phyloP scores from a whole-genome alignment of 2,113 vertebrate species.

The Megalops atlanticus region DNA sequence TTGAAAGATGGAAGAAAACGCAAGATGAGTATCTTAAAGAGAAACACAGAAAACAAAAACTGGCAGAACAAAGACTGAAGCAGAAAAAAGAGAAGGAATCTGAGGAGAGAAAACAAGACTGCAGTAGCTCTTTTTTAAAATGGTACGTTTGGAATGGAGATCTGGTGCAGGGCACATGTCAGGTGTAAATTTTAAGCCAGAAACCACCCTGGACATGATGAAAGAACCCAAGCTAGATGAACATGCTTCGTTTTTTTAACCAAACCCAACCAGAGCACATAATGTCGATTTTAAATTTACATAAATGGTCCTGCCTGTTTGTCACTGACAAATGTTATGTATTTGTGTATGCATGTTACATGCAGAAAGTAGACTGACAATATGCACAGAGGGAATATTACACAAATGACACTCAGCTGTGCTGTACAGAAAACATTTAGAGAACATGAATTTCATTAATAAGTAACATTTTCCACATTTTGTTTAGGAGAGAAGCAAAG shows the following conservation, averaged over 20 bases:
- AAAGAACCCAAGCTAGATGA: too few species aligned
- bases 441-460: not conserved
- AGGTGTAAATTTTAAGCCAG: too few species aligned
- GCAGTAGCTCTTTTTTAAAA: conserved; percentile 73
- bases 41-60: conserved; percentile 72
- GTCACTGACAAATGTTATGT: too few species aligned
- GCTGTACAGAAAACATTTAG: not conserved
- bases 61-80: conserved; percentile 71
- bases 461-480: not conserved
- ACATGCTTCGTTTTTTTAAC: too few species aligned
- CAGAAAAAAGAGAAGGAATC: conserved; percentile 71
- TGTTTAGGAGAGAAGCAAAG: conserved; percentile 82
- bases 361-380: not conserved
- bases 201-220: too few species aligned
- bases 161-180: too few species aligned
- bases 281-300: too few species aligned
- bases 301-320: too few species aligned
- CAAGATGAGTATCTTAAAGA: conserved; percentile 75
- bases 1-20: conserved; percentile 87
- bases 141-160: conserved; percentile 69
- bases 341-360: too few species aligned
- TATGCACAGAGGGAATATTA: not conserved
- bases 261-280: too few species aligned
- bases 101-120: conserved; percentile 76
- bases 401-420: not conserved